Evolutionary conservation across 2,797 vertebrate species (phyloP).

Genomic region (Brachymystax lenok): DNA sequence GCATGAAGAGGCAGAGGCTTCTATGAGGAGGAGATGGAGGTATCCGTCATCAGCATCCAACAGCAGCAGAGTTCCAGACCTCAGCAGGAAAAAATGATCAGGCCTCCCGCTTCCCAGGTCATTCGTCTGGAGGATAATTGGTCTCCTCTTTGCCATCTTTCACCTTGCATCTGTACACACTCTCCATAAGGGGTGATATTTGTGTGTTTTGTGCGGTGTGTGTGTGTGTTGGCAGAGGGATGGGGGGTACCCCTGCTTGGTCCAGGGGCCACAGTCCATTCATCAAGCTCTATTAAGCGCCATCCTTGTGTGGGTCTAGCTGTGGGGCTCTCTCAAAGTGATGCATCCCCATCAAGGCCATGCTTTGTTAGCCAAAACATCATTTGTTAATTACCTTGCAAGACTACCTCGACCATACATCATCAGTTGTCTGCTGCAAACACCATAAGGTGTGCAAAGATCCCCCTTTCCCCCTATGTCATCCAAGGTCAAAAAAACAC

Average conservation of each 20-base stretch:
- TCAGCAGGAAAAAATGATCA: constrained; percentile 67
- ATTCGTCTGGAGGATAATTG: constrained; percentile 77
- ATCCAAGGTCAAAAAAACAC: constrained; percentile 58
- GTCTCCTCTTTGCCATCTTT: constrained; percentile 68
- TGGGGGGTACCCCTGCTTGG: constrained; percentile 64
- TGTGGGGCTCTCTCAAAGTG: constrained; percentile 60
- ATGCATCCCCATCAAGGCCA: constrained; percentile 62
- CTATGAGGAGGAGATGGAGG: constrained; percentile 32
- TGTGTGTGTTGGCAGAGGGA: constrained; percentile 9
- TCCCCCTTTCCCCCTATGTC: constrained; percentile 43
- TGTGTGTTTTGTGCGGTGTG: constrained; percentile 26
- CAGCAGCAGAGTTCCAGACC: constrained; percentile 57
- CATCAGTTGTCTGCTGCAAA: constrained; percentile 65
- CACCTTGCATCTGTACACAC: constrained; percentile 74
- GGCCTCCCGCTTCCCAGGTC: constrained; percentile 56
- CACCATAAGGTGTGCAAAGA: constrained; percentile 66
- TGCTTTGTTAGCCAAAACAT: constrained; percentile 70
- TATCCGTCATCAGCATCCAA: constrained; percentile 45
- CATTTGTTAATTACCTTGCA: constrained; percentile 77
- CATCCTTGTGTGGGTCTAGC: constrained; percentile 56
- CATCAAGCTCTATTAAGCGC: constrained; percentile 68
- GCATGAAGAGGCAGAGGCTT: constrained; percentile 25
- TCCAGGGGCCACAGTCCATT: constrained; percentile 62
- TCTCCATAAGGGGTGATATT: constrained; percentile 54
- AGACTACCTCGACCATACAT: constrained; percentile 63